Conservation (phyloP, 2,113 vertebrate genomes). For the Caracal caracal region DNA sequence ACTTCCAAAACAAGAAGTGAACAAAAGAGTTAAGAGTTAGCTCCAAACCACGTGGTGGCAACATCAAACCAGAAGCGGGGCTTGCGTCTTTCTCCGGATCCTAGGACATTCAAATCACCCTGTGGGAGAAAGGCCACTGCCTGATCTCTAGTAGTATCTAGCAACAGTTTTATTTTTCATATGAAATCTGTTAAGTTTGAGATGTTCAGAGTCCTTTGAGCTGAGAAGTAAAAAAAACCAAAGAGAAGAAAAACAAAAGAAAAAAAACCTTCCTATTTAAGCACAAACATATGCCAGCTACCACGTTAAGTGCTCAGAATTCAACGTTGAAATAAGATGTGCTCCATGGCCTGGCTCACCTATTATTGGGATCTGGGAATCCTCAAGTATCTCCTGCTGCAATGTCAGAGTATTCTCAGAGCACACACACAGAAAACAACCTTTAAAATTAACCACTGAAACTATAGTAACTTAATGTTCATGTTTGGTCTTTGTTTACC, state of each 20-base stretch:
- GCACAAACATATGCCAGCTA: neutral
- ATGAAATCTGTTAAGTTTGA: neutral
- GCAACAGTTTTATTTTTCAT: neutral
- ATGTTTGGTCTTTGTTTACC: conserved; percentile 10
- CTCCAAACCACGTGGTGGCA: neutral
- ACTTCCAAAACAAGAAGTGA: neutral
- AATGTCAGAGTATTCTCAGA: conserved; percentile 27
- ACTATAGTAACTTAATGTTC: neutral
- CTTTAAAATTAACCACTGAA: neutral
- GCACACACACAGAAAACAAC: neutral
- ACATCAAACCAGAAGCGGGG: neutral
- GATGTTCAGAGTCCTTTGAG: neutral
- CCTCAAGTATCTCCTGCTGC: neutral
- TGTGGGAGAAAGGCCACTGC: neutral
- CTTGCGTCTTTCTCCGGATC: neutral
- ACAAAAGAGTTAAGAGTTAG: neutral
- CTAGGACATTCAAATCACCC: neutral
- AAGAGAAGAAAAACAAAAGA: neutral
- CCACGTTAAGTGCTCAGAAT: neutral
- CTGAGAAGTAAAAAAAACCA: conserved; percentile 1
- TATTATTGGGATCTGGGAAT: neutral
- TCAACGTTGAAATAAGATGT: neutral
- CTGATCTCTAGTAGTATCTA: neutral
- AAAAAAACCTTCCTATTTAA: neutral
- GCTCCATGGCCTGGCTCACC: neutral